Evolutionary conservation across 2,113 vertebrate species (phyloP).

Genomic region (Pituophis catenifer): DNA sequence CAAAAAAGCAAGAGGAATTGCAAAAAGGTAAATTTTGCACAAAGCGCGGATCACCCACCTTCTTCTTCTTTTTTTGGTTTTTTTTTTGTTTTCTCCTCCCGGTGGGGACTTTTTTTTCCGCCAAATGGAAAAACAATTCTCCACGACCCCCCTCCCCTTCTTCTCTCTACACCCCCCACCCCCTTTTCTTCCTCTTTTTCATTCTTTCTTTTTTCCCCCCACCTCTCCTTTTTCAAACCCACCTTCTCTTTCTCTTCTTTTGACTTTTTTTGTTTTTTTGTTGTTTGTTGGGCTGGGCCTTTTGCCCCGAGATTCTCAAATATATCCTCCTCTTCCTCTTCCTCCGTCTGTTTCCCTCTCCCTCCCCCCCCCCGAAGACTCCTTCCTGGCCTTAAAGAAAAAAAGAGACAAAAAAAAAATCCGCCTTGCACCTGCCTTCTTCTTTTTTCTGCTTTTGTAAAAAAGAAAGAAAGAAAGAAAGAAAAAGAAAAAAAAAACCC

Average conservation of each 20-base stretch:
- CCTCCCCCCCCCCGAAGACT: background rate
- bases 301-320: background rate
- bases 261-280: background rate
- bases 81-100: too few relatives aligned
- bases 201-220: background rate
- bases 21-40: background rate
- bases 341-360: background rate
- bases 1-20: background rate
- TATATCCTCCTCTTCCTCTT: background rate
- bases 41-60: background rate
- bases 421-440: background rate
- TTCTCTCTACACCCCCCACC: too few relatives aligned
- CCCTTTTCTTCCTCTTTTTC: background rate
- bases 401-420: background rate
- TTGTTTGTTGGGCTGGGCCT: background rate
- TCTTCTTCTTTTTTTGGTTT: background rate
- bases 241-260: background rate
- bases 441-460: background rate
- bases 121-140: background rate
- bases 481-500: conserved; percentile 27
- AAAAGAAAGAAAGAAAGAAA: background rate
- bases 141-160: background rate
- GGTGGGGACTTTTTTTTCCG: background rate
- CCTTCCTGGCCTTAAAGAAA: background rate
- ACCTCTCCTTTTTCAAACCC: background rate